phyloP scores from a whole-genome alignment of 2,113 vertebrate species.

The Tautogolabrus adspersus region DNA sequence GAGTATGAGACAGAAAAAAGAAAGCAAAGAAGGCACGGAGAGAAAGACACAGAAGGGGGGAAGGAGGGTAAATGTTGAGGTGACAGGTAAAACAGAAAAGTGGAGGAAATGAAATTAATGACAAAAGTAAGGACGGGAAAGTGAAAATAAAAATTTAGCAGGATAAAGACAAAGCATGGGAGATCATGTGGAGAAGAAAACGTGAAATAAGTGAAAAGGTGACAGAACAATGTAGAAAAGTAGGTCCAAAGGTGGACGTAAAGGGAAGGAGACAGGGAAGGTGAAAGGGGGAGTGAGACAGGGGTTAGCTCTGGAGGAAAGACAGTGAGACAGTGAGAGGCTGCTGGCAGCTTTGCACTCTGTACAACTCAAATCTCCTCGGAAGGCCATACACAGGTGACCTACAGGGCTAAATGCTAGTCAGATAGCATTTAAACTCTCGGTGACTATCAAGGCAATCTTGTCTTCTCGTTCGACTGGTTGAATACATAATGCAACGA shows the following conservation, averaged over 20 bases:
- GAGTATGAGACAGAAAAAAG: conserved; percentile 82
- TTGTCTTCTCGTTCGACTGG: not conserved
- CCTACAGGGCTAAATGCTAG: not conserved
- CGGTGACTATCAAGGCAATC: not conserved
- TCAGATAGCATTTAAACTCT: not conserved
- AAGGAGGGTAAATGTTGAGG: conserved; percentile 14
- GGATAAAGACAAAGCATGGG: not conserved
- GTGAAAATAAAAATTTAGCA: not conserved
- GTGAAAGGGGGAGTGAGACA: conserved; percentile 30
- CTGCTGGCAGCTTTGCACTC: conserved; percentile 1
- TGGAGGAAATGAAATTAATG: conserved; percentile 7
- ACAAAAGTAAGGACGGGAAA: not conserved
- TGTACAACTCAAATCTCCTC: conserved; percentile 10
- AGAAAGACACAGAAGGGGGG: conserved; percentile 5
- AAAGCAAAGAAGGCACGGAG: conserved; percentile 35
- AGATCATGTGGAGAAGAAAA: not conserved
- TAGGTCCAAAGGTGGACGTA: not conserved
- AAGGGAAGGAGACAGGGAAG: conserved; percentile 9
- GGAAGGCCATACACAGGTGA: not conserved
- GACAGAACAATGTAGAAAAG: not conserved
- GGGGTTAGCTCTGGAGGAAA: conserved; percentile 48
- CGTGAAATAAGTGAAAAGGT: not conserved
- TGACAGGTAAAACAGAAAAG: conserved; percentile 8
- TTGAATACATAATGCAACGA: not conserved
- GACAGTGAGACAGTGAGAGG: conserved; percentile 47